A percentile compares a stretch with the other conserved stretches of the same genome.
phyloP scores from a whole-genome alignment of 2,888 invertebrate genomes.

The Phaedon cochleariae region DNA sequence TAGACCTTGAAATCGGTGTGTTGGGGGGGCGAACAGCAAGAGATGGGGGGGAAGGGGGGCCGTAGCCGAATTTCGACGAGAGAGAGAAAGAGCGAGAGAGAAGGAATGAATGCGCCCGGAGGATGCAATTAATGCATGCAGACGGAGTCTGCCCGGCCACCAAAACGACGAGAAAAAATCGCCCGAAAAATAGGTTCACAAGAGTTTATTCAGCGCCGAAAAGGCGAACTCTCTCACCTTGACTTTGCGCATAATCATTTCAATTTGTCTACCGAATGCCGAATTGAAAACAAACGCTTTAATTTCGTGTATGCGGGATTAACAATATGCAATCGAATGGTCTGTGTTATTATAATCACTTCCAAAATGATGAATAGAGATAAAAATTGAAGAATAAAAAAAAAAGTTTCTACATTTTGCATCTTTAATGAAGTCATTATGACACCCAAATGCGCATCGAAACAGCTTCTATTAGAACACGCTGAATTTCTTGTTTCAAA shows the following conservation, averaged over 20 bases:
- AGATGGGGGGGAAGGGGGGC: not conserved
- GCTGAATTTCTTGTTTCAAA: too few species aligned
- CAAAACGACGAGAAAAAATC: slow-evolving; percentile 51
- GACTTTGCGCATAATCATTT: slow-evolving; percentile 49
- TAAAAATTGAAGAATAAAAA: too few species aligned
- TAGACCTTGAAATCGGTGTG: slow-evolving; percentile 47
- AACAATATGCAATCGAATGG: too few species aligned
- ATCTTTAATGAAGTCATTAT: too few species aligned
- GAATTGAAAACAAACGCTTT: not conserved
- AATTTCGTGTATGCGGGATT: too few species aligned
- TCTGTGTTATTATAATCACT: too few species aligned
- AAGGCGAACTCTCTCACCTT: slow-evolving; percentile 52
- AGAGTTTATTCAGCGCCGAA: slow-evolving; percentile 51
- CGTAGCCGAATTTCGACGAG: slow-evolving; percentile 47
- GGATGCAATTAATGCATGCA: slow-evolving; percentile 62
- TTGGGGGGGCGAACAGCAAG: slow-evolving; percentile 18
- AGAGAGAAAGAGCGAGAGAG: slow-evolving; percentile 11
- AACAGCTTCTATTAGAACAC: too few species aligned
- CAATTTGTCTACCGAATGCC: slow-evolving; percentile 46
- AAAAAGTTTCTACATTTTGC: too few species aligned
- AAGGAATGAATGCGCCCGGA: slow-evolving; percentile 55
- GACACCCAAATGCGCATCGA: too few species aligned
- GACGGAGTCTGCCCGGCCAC: slow-evolving; percentile 48
- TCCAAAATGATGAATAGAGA: too few species aligned
- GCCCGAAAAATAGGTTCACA: slow-evolving; percentile 51